phyloP scores from a whole-genome alignment of 2,888 invertebrate genomes.

The Ochropacha duplaris region DNA sequence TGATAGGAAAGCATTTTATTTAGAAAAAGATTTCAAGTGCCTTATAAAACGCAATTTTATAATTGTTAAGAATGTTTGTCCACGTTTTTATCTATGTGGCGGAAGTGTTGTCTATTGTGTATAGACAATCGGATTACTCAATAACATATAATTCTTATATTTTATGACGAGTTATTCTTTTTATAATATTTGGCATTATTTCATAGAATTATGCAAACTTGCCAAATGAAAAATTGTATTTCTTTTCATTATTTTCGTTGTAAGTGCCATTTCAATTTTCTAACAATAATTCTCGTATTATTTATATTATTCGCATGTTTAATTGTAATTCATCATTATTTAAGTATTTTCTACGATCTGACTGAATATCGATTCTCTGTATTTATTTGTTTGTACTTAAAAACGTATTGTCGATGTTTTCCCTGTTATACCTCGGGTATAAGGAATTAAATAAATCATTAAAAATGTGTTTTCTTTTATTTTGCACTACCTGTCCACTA shows the following conservation, averaged over 20 bases:
- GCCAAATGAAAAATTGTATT: neutral
- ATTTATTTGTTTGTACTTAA: slow-evolving; percentile 75
- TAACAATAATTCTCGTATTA: slow-evolving; percentile 28
- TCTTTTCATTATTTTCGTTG: neutral
- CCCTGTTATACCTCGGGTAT: slow-evolving; percentile 46
- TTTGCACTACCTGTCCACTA: too few relatives aligned
- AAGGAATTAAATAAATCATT: slow-evolving; percentile 39
- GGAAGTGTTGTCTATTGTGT: neutral
- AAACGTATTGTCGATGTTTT: slow-evolving; percentile 56
- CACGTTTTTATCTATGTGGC: neutral
- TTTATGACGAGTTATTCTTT: slow-evolving; percentile 21
- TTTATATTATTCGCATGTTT: slow-evolving; percentile 29
- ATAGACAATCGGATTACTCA: slow-evolving; percentile 22
- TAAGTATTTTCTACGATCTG: slow-evolving; percentile 48
- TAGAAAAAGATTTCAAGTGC: slow-evolving; percentile 8
- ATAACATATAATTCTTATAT: slow-evolving; percentile 29
- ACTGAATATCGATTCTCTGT: slow-evolving; percentile 64
- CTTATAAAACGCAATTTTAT: slow-evolving; percentile 16
- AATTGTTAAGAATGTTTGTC: neutral
- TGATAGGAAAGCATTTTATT: slow-evolving; percentile 22
- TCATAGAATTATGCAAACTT: slow-evolving; percentile 17
- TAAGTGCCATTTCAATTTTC: slow-evolving; percentile 35
- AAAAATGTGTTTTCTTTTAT: slow-evolving; percentile 14
- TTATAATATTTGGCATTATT: slow-evolving; percentile 21
- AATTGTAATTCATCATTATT: slow-evolving; percentile 30